Evolutionary conservation across 2,888 invertebrate genomes (phyloP).

Genomic region (Drosophila cyrtoloma): DNA sequence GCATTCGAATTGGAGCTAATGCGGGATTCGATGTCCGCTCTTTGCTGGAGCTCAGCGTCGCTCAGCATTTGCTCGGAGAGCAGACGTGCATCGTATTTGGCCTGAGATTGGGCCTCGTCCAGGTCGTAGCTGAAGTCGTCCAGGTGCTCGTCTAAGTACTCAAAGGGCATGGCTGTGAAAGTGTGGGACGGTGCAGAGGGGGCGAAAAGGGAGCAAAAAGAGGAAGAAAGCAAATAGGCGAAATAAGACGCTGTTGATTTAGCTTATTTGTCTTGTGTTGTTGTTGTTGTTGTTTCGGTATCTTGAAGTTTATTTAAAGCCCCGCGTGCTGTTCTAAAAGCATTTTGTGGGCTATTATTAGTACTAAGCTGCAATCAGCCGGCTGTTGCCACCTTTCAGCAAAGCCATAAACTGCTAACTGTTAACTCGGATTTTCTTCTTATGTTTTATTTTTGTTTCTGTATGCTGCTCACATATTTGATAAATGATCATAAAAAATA

Average conservation of each 20-base stretch:
- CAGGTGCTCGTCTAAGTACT: slow-evolving; percentile 84
- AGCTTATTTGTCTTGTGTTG: slow-evolving; percentile 13
- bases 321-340: slow-evolving; percentile 45
- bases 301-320: slow-evolving; percentile 32
- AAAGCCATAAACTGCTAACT: slow-evolving; percentile 46
- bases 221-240: slow-evolving; percentile 30
- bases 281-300: slow-evolving; percentile 18
- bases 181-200: neutral
- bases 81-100: slow-evolving; percentile 84
- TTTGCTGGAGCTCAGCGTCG: slow-evolving; percentile 70
- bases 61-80: slow-evolving; percentile 83
- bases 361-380: slow-evolving; percentile 61
- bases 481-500: slow-evolving; percentile 79
- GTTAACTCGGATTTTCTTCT: slow-evolving; percentile 14
- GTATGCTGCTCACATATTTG: slow-evolving; percentile 50
- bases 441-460: neutral
- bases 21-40: slow-evolving; percentile 42
- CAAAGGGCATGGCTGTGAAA: slow-evolving; percentile 76
- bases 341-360: slow-evolving; percentile 55
- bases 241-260: slow-evolving; percentile 64
- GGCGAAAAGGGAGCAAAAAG: neutral
- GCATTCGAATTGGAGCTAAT: slow-evolving; percentile 23
- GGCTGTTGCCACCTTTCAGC: slow-evolving; percentile 59
- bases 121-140: slow-evolving; percentile 84
- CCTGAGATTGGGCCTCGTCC: slow-evolving; percentile 85